Conservation (phyloP, 2,797 vertebrate genomes). For the Neosalanx taihuensis region DNA sequence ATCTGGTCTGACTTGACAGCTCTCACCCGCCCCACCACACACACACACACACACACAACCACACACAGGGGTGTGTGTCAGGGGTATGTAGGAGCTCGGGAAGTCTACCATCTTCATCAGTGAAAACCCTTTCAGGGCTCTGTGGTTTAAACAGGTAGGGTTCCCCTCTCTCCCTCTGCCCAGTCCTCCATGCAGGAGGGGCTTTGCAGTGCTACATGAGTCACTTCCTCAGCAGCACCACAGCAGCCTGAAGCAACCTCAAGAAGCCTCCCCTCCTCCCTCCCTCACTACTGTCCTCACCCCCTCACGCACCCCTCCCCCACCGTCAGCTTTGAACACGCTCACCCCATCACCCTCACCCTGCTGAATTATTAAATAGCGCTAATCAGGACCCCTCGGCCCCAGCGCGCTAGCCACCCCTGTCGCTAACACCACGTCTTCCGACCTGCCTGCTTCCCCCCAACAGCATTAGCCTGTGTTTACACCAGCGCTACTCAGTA, state of each 20-base stretch:
- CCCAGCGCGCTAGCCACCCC: constrained; percentile 54
- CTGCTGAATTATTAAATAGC: constrained; percentile 69
- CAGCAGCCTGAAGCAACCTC: constrained; percentile 42
- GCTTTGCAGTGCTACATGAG: neutral
- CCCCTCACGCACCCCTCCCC: constrained; percentile 13
- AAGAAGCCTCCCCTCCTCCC: neutral
- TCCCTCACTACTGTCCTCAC: too few species aligned
- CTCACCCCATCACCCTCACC: constrained; percentile 47
- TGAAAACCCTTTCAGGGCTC: neutral
- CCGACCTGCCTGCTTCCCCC: constrained; percentile 59
- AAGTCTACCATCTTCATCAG: constrained; percentile 21
- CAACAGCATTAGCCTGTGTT: constrained; percentile 68
- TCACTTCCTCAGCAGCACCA: constrained; percentile 15
- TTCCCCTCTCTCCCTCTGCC: neutral
- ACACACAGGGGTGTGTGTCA: constrained; percentile 27
- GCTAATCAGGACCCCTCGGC: constrained; percentile 69
- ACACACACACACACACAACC: constrained; percentile 1
- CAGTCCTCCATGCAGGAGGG: neutral
- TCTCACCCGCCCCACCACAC: constrained; percentile 25
- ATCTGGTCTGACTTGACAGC: constrained; percentile 23
- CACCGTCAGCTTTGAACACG: constrained; percentile 54
- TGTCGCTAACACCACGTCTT: constrained; percentile 69
- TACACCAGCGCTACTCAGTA: constrained; percentile 71
- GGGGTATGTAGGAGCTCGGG: constrained; percentile 17
- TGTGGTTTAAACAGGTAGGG: too few species aligned